Base-by-base conservation (phyloP, 2,797 vertebrate genomes). In the Ammospiza maritima region DNA sequence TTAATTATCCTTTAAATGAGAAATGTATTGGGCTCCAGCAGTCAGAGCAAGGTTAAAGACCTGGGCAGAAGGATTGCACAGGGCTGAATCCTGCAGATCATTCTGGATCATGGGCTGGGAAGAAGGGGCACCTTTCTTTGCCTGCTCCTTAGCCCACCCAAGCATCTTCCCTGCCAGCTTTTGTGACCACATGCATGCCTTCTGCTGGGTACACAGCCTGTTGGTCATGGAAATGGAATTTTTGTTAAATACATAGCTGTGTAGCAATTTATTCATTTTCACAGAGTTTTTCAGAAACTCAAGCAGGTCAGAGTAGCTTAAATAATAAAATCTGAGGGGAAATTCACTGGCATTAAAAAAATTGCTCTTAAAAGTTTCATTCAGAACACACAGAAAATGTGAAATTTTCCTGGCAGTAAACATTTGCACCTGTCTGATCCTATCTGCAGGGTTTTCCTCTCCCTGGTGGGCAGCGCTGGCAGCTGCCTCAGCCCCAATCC, bases 181-280 rank as follows among this genome's bases (percentile, higher is more conserved):
- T 44, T 2, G 10, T n/a, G 19, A 34, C 9, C 42, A 34, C 34
- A 27, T 11, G 2, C 5, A 0, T 9, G 6, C 16, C 64, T 79
- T 58, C 25, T 45, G 21, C 27, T 45, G 15, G 0, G 4, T 16
- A 9, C 5, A 23, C 1, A 3, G 40, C 18, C 20, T 77, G 12
- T 5, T 23, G 36, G n/a, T 56, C 30, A 16, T n/a, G 23, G 32
- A 30, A 44, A 27, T 2, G 2, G 40, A 47, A 12, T 56, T 80
- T 64, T 27, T n/a, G 25, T 19, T n/a, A 51, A 47, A 81, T 38
- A 67, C 1, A 8, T 20, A 72, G 25, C 54, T 21, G 6, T 54
- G 27, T 36, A 44, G 29, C 16, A 40, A 36, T 38, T 50, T 34
- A 30, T 64, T 29, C 10, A 27, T n/a, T 62, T 44, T 51, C 25